A percentile compares a stretch with the other conserved stretches of the same genome.
Conservation (phyloP, 2,888 invertebrate species). For the Caenorhabditis parvicauda region DNA sequence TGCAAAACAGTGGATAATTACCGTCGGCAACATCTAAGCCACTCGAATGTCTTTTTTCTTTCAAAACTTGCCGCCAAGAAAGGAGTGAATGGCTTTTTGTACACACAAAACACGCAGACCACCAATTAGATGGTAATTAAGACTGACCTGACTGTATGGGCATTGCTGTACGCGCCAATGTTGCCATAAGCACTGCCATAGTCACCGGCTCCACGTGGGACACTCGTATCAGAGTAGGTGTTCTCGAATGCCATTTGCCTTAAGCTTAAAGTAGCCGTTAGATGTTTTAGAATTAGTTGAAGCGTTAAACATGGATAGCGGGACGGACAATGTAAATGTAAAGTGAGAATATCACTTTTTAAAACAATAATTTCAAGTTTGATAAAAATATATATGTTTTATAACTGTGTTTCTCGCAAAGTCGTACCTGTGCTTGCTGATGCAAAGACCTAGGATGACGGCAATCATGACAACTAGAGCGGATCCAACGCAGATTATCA, state of each 20-base stretch:
- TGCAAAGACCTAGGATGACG: constrained; percentile 56
- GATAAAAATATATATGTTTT: neutral
- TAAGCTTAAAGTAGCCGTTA: neutral
- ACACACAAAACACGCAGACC: too few relatives aligned
- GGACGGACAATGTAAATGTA: too few relatives aligned
- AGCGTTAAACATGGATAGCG: too few relatives aligned
- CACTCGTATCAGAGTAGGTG: constrained; percentile 34
- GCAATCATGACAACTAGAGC: constrained; percentile 54
- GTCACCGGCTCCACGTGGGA: constrained; percentile 50
- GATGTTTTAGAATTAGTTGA: neutral
- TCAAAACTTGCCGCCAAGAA: neutral
- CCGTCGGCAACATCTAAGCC: neutral
- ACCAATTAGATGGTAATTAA: too few relatives aligned
- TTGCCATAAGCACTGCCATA: too few relatives aligned
- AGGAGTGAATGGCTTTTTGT: constrained; percentile 1
- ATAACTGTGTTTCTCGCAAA: neutral
- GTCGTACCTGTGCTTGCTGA: constrained; percentile 38
- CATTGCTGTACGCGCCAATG: too few relatives aligned
- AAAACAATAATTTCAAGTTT: neutral
- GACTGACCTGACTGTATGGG: too few relatives aligned
- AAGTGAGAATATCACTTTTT: too few relatives aligned
- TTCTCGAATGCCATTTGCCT: constrained; percentile 29
- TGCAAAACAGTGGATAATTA: constrained; percentile 7
- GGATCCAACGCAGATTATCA: constrained; percentile 54
- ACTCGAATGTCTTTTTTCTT: neutral